These are phyloP conservation scores for Crenichthys baileyi DNA, from an alignment of 2,797 vertebrate species.

Conservation along the genomic window DNA sequence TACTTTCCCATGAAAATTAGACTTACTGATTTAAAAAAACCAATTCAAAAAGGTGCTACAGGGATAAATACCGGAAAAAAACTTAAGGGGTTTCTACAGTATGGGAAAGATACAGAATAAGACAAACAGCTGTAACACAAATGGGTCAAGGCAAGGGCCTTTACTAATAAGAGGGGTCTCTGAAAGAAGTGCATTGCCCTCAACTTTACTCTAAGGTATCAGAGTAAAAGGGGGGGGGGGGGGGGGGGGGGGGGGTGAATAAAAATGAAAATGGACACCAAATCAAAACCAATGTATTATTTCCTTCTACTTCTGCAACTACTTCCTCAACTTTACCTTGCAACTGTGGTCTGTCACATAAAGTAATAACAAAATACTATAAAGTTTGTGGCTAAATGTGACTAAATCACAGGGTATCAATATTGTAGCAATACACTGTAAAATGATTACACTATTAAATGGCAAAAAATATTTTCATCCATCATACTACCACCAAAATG, in stretches of 20 bases:
- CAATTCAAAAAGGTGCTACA: not conserved
- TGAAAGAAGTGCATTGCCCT: not conserved
- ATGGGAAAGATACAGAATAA: no score
- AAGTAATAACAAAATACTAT: not conserved
- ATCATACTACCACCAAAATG: slow-evolving; percentile 39
- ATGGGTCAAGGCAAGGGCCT: not conserved
- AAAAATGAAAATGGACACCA: not conserved
- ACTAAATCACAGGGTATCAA: not conserved
- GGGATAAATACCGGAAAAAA: not conserved
- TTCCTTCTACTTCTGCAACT: not conserved
- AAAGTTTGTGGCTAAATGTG: not conserved
- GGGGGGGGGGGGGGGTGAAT: no score
- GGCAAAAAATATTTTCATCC: slow-evolving; percentile 21
- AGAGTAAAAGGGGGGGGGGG: not conserved
- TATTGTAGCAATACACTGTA: not conserved
- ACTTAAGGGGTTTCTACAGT: no score
- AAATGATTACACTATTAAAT: slow-evolving; percentile 29
- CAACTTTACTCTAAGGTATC: not conserved
- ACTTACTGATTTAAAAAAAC: not conserved
- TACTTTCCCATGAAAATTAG: no score
- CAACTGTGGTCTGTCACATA: not conserved
- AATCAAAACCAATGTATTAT: not conserved
- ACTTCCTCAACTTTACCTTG: not conserved
- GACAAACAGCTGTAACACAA: not conserved
- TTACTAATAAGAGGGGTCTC: not conserved